Conservation (phyloP, 2,888 invertebrate genomes). For the Euclidia mi region DNA sequence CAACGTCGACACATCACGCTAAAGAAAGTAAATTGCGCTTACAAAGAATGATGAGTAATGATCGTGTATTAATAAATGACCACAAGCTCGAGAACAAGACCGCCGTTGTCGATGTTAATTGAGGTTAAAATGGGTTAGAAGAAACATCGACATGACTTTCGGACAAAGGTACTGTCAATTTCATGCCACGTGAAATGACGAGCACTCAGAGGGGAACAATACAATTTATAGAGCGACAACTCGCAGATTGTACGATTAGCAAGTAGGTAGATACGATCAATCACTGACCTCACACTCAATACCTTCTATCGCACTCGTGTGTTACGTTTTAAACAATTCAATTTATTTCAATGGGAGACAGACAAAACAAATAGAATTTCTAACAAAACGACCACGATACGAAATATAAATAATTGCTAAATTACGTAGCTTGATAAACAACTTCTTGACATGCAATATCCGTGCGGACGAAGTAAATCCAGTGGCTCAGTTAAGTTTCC, state of each 20-base stretch:
- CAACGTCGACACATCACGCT: conserved; percentile 68
- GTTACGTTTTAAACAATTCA: conserved; percentile 8
- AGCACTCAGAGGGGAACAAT: conserved; percentile 67
- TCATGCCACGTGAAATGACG: conserved; percentile 60
- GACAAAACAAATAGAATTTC: conserved; percentile 21
- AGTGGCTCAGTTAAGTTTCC: conserved; percentile 40
- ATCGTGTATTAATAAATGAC: conserved; percentile 79
- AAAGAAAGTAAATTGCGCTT: conserved; percentile 80
- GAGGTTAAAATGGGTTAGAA: conserved; percentile 78
- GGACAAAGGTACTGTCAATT: conserved; percentile 81
- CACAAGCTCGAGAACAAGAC: conserved; percentile 77
- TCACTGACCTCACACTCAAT: conserved; percentile 25
- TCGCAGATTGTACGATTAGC: conserved; percentile 63
- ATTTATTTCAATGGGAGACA: conserved; percentile 6
- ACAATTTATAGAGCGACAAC: conserved; percentile 74
- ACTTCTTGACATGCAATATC: conserved; percentile 64
- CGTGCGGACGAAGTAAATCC: conserved; percentile 43
- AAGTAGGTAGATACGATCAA: conserved; percentile 58
- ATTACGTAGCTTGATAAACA: conserved; percentile 62
- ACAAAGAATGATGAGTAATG: conserved; percentile 81
- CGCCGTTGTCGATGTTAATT: conserved; percentile 77
- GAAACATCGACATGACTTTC: conserved; percentile 76
- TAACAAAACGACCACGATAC: conserved; percentile 32
- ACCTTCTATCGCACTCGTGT: background rate
- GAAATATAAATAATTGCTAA: conserved; percentile 49